Base-by-base conservation (phyloP, 1,140 invertebrate genomes). In the Drosophila ercepeae region DNA sequence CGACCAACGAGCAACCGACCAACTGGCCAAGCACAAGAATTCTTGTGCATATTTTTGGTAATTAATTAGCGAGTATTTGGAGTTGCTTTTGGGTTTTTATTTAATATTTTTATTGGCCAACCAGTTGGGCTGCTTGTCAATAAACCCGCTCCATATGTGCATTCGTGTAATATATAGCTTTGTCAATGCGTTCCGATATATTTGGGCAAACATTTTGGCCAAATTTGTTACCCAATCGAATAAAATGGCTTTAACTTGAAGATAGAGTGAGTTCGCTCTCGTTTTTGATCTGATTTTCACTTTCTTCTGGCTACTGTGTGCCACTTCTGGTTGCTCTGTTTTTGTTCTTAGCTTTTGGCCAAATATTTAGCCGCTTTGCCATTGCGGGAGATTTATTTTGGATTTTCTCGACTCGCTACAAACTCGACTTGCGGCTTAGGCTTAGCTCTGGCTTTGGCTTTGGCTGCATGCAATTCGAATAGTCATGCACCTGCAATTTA, bases 401-500 rank as follows among this genome's bases (percentile, higher is more conserved):
- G 55, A 27, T 34, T 53, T 61, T 78, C 60, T 68, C 36, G 68
- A 45, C 70, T 61, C 59, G 19, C 48, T 32, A 14, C 51, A 41
- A 53, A 58, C 45, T 45, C 63, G n/a, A 25, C 21, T 53, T 6
- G 9, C 2, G 4, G 7, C 19, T 58, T 21, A 54, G 63, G 60
- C 46, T 32, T 34, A 27, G 32, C 46, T 65, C 13, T n/a, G 14
- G 50, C 65, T 64, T 63, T 36, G 19, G 53, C 67, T 58, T 53
- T 21, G 32, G 25, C 57, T 77, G 69, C 69, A 36, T 79, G 74
- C 78, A 81, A 67, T 89, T 81, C 86, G 72, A 88, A 78, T 84
- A 90, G 84, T 90, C 89, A 90, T 90, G 89, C 89, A 90, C 89
- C 89, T 90, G 89, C 89, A 90, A 90, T 90, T 90, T 90, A 89